Base-by-base conservation (phyloP, 1,140 invertebrate species). In the Zaprionus kolodkinae region DNA sequence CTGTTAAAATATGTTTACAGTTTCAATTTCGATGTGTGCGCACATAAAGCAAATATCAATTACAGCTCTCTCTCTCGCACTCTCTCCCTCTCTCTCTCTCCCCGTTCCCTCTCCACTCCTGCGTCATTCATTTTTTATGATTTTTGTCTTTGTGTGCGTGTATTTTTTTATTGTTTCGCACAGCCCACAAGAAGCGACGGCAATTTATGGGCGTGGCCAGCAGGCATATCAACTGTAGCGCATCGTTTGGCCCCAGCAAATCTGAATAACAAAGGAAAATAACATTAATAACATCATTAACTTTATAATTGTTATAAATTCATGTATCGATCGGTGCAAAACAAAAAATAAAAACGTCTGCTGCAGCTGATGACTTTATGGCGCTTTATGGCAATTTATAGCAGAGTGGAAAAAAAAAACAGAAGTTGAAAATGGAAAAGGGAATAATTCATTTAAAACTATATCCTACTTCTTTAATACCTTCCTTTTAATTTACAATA, bases 41-140 rank as follows among this genome's bases (percentile, higher is more conserved):
- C 52, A 72, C 67, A 78, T 81, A 81, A 85, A 78, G 81, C 67
- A 85, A 85, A 85, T 85, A 85, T 85, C 82, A 86, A 86, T 85
- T 86, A 85, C 79, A 86, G 55, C 68, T 62, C 55, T 67, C 38
- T 45, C 40, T 54, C 63, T 61, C 62, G 55, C 68, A 57, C 55
- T 67, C 38, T 45, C 40, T 54, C 63, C 56, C 62, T n/a, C 38
- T 40, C 0, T 43, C 40, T 15, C n/a, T 43, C 2, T 43, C 6
- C 6, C n/a, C 25, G 0, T 17, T 40, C 33, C 27, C 52, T 43
- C 43, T n/a, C n/a, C n/a, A 64, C n/a, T 50, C 12, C 30, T 13
- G 6, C 45, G 15, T 33, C 21, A 40, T 72, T 40, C 54, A 54
- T 59, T 30, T 56, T 59, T 72, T 72, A 70, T 76, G 36, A 61